phyloP scores from a whole-genome alignment of 2,888 invertebrate genomes.

The Bursaphelenchus okinawaensis region DNA sequence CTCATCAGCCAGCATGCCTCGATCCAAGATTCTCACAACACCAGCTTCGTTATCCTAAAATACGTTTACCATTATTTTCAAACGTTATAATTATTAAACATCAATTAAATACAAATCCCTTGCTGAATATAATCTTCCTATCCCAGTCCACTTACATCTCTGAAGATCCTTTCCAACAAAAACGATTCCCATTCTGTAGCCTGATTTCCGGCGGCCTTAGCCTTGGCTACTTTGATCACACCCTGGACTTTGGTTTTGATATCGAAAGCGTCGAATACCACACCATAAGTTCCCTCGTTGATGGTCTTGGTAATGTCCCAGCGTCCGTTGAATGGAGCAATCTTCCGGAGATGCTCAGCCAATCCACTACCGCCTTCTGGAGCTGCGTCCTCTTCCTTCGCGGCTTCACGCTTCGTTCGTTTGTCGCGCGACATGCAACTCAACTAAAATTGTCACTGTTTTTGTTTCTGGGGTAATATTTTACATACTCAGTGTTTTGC shows the following conservation, averaged over 20 bases:
- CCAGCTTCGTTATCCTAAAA: conserved; percentile 12
- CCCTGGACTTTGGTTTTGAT: conserved; percentile 21
- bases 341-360: conserved; percentile 22
- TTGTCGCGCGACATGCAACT: conserved; percentile 9
- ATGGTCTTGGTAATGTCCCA: conserved; percentile 30
- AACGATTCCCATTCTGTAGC: conserved; percentile 28
- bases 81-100: no score
- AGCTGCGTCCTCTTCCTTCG: not conserved
- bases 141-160: not conserved
- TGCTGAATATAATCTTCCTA: no score
- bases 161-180: conserved; percentile 24
- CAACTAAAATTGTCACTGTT: not conserved
- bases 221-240: conserved; percentile 26
- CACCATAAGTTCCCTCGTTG: conserved; percentile 33
- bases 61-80: not conserved
- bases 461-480: no score
- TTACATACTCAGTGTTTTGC: no score
- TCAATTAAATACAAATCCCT: no score
- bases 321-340: conserved; percentile 32
- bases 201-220: conserved; percentile 20
- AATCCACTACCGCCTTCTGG: conserved; percentile 8
- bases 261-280: conserved; percentile 30
- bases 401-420: not conserved
- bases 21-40: conserved; percentile 30
- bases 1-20: conserved; percentile 32